Evolutionary conservation across 2,888 invertebrate genomes (phyloP).

Genomic region (Drosophila pegasa): DNA sequence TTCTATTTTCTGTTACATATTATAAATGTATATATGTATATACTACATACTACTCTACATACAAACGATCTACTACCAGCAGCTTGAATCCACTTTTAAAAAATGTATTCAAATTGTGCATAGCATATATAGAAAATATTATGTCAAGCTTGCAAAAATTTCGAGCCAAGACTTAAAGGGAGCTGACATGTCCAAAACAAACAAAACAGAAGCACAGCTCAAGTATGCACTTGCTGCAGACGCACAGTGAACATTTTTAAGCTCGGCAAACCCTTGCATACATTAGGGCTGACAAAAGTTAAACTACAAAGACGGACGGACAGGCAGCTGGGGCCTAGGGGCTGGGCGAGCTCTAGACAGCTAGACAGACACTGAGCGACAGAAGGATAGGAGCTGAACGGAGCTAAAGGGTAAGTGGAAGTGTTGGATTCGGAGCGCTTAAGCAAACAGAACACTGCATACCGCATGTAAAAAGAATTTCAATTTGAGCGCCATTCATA

Average conservation of each 20-base stretch:
- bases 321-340: neutral
- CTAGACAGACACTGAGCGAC: conserved; percentile 7
- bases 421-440: conserved; percentile 24
- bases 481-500: conserved; percentile 48
- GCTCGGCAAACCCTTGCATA: conserved; percentile 60
- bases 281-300: conserved; percentile 54
- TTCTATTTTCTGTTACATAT: no score
- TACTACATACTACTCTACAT: no score
- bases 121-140: conserved; percentile 6
- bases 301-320: conserved; percentile 18
- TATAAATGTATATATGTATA: no score
- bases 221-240: conserved; percentile 11
- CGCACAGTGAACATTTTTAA: conserved; percentile 44
- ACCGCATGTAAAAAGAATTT: conserved; percentile 57
- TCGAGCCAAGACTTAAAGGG: neutral
- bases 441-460: conserved; percentile 43
- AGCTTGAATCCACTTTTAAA: no score
- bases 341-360: neutral
- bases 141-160: neutral
- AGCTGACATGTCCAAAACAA: conserved; percentile 14
- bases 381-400: no score
- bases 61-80: no score
- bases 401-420: neutral
- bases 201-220: neutral
- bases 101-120: no score